These are phyloP conservation scores for Brachionus paranguensis DNA, from an alignment of 1,140 invertebrate species.

Conservation along the genomic window DNA sequence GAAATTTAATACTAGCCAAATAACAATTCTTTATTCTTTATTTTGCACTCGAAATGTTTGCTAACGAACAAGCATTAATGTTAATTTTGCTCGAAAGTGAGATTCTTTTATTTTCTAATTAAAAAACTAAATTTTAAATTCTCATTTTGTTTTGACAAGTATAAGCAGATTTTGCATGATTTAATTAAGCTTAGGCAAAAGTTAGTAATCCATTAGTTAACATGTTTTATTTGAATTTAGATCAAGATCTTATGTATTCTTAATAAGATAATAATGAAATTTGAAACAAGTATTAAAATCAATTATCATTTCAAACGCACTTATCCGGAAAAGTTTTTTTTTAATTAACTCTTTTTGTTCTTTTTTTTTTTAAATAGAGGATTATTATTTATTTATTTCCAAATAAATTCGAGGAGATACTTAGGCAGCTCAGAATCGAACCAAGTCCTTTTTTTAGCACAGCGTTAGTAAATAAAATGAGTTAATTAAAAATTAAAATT, in stretches of 20 bases:
- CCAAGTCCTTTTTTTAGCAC: too few relatives aligned
- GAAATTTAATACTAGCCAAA: not conserved
- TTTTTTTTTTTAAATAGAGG: too few relatives aligned
- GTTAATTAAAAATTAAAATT: too few relatives aligned
- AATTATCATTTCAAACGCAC: not conserved
- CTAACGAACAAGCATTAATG: not conserved
- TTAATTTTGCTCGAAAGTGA: not conserved
- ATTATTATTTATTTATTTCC: too few relatives aligned
- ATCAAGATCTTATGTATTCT: not conserved
- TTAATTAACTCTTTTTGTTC: too few relatives aligned
- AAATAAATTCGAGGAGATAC: too few relatives aligned
- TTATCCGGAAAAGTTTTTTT: not conserved
- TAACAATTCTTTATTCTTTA: not conserved
- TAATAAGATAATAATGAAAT: not conserved
- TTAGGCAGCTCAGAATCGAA: too few relatives aligned
- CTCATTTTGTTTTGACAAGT: not conserved
- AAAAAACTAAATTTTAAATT: not conserved
- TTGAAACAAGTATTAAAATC: not conserved
- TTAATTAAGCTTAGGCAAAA: not conserved
- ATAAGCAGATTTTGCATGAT: not conserved
- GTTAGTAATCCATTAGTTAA: not conserved
- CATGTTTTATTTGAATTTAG: not conserved
- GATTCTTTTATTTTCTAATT: not conserved
- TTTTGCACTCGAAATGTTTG: not conserved
- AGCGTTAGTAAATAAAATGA: too few relatives aligned